These are phyloP conservation scores for Armadillidium nasatum DNA, from an alignment of 1,140 invertebrate species.

Conservation along the genomic window DNA sequence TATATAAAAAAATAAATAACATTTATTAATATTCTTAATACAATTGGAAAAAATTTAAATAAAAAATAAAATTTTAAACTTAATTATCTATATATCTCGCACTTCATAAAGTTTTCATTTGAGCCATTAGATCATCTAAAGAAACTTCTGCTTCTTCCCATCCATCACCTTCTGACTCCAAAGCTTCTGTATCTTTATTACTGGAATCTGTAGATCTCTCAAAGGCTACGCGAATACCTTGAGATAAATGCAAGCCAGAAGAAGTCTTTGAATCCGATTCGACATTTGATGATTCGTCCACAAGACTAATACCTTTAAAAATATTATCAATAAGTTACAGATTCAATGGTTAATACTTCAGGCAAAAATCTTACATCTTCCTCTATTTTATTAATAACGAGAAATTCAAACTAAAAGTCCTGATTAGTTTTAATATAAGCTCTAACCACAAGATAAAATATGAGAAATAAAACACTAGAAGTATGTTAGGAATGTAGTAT, in stretches of 20 bases:
- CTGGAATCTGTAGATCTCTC: constrained; percentile 53
- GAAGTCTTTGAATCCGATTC: neutral
- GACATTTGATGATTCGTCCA: constrained; percentile 54
- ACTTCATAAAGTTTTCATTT: constrained; percentile 60
- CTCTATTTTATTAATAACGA: neutral
- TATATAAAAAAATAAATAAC: too few relatives aligned
- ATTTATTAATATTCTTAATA: too few relatives aligned
- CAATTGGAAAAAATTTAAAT: too few relatives aligned
- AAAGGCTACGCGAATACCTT: constrained; percentile 66
- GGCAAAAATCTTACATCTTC: neutral
- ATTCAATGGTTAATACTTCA: neutral
- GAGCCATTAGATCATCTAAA: constrained; percentile 80
- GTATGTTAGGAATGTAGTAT: neutral
- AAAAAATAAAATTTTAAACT: too few relatives aligned
- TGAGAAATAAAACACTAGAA: neutral
- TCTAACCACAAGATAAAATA: neutral
- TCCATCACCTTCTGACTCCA: constrained; percentile 50
- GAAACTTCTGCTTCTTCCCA: constrained; percentile 54
- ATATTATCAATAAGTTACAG: constrained; percentile 32
- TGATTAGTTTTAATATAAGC: too few relatives aligned
- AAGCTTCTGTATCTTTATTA: constrained; percentile 24
- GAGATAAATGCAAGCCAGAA: constrained; percentile 50
- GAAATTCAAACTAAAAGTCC: too few relatives aligned
- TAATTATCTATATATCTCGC: too few relatives aligned
- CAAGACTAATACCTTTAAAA: constrained; percentile 60